Evolutionary conservation across 2,113 vertebrate genomes (phyloP).

Genomic region (Lucifuga dentata): DNA sequence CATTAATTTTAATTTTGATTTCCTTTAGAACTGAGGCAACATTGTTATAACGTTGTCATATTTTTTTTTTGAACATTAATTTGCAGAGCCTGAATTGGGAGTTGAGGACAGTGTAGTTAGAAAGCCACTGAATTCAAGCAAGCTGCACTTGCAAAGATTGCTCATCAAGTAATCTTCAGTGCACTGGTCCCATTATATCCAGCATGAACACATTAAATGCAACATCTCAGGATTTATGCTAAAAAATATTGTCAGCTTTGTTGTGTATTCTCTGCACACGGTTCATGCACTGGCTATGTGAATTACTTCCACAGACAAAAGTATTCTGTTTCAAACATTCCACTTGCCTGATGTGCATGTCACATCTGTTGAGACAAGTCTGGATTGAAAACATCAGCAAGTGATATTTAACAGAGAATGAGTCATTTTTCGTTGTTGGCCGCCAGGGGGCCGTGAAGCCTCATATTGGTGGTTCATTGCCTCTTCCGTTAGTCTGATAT

Average conservation of each 20-base stretch:
- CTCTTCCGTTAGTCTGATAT: slow-evolving; percentile 47
- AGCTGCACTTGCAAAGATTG: background rate
- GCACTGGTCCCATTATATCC: background rate
- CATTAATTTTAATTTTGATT: slow-evolving; percentile 10
- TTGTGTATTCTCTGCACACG: background rate
- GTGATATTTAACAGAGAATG: slow-evolving; percentile 20
- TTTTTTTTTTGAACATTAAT: background rate
- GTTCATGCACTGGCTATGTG: background rate
- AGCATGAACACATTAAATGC: background rate
- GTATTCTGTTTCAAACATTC: slow-evolving; percentile 68
- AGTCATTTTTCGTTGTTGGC: slow-evolving; percentile 4
- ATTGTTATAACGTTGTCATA: background rate
- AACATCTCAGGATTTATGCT: slow-evolving; percentile 30
- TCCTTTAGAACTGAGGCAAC: slow-evolving; percentile 1
- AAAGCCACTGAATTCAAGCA: background rate
- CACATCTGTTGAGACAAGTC: slow-evolving; percentile 68
- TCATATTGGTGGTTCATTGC: background rate
- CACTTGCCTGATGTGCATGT: slow-evolving; percentile 49
- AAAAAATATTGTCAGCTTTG: no score
- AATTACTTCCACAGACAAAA: slow-evolving; percentile 19
- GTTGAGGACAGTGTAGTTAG: background rate
- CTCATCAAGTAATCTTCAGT: background rate
- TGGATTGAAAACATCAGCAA: slow-evolving; percentile 36
- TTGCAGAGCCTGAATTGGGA: slow-evolving; percentile 1
- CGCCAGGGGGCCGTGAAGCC: slow-evolving; percentile 50